Conservation (phyloP, 2,888 invertebrate species). For the Yponomeuta plumbellus region DNA sequence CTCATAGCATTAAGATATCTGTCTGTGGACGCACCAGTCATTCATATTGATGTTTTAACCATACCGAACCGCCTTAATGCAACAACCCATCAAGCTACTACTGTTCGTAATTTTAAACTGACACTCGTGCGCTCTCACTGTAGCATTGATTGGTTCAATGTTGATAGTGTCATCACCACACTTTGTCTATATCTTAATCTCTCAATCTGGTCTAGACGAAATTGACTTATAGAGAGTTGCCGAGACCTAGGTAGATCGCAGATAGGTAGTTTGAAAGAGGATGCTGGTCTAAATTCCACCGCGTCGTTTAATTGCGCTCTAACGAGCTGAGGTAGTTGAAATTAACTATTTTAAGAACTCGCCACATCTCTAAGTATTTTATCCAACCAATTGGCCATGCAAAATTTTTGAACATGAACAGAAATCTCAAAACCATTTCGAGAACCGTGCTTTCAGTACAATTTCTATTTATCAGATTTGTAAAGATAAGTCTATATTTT, state of each 20-base stretch:
- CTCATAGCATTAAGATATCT: too few relatives aligned
- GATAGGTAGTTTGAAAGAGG: not conserved
- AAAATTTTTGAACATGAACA: too few relatives aligned
- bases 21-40: not conserved
- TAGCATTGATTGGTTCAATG: not conserved
- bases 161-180: not conserved
- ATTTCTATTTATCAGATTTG: too few relatives aligned
- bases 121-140: not conserved
- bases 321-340: not conserved
- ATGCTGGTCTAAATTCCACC: not conserved
- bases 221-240: not conserved
- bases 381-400: too few relatives aligned
- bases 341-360: not conserved
- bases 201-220: not conserved
- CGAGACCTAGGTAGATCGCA: not conserved
- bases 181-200: not conserved
- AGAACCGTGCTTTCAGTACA: too few relatives aligned
- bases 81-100: not conserved
- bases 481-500: too few relatives aligned
- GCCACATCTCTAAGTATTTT: too few relatives aligned
- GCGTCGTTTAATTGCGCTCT: not conserved
- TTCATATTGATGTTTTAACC: not conserved
- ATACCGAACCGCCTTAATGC: not conserved
- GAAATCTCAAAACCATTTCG: too few relatives aligned
- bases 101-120: not conserved